phyloP scores from a whole-genome alignment of 2,113 vertebrate species.

The Mystacornis crossleyi region DNA sequence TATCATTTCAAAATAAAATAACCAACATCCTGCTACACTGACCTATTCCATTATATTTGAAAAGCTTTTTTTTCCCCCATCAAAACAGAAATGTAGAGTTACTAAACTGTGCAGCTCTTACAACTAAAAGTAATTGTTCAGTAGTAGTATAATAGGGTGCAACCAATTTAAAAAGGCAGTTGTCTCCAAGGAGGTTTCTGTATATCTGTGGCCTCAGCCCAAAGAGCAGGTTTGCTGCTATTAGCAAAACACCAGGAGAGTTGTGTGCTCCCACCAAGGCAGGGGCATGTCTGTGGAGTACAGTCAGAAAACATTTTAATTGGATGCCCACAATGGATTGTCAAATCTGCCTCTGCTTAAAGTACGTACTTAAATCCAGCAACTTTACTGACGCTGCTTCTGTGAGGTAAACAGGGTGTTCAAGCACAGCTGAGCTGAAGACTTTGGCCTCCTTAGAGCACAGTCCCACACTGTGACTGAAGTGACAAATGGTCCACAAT shows the following conservation, averaged over 20 bases:
- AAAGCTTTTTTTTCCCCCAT: background rate
- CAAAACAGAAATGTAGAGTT: background rate
- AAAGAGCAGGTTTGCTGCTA: background rate
- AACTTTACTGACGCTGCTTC: background rate
- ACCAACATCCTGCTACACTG: background rate
- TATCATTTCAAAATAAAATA: slow-evolving; percentile 47
- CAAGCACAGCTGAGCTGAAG: background rate
- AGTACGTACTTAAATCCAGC: background rate
- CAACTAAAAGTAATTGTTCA: background rate
- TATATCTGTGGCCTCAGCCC: background rate
- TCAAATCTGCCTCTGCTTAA: background rate
- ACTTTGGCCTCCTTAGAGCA: background rate
- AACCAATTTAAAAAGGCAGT: background rate
- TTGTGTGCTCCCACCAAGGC: background rate
- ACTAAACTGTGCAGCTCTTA: background rate
- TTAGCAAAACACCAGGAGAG: background rate
- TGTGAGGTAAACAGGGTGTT: background rate
- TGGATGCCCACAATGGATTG: background rate
- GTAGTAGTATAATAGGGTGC: background rate
- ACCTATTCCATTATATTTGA: background rate
- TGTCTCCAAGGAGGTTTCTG: background rate
- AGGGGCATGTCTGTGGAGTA: background rate
- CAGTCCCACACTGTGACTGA: background rate
- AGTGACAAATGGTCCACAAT: background rate
- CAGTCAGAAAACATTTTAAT: background rate